phyloP scores from a whole-genome alignment of 1,140 invertebrate genomes.

The Eciton burchellii region DNA sequence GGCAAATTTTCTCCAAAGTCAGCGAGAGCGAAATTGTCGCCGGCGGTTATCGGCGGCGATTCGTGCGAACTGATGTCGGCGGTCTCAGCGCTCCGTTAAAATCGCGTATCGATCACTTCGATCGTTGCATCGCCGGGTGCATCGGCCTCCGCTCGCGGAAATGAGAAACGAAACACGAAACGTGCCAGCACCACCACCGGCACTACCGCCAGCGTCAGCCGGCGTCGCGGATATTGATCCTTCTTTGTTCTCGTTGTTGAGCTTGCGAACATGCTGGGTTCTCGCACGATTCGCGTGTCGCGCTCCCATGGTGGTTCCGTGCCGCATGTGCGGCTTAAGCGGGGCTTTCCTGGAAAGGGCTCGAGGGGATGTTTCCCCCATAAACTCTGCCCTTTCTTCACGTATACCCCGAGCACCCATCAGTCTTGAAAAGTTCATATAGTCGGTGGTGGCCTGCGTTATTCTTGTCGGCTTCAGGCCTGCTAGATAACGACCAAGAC shows the following conservation, averaged over 20 bases:
- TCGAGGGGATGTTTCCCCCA: slow-evolving; percentile 26
- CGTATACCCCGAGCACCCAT: neutral
- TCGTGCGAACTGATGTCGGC: slow-evolving; percentile 20
- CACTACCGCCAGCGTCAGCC: neutral
- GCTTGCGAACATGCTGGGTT: slow-evolving; percentile 55
- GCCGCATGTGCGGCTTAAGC: slow-evolving; percentile 8
- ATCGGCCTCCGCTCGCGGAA: slow-evolving; percentile 65
- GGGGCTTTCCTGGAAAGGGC: slow-evolving; percentile 19
- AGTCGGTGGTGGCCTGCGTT: neutral
- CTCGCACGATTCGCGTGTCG: slow-evolving; percentile 29
- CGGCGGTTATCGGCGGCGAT: slow-evolving; percentile 27
- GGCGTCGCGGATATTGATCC: slow-evolving; percentile 60
- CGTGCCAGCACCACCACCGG: slow-evolving; percentile 40
- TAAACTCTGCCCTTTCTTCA: neutral
- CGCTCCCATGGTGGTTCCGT: slow-evolving; percentile 8
- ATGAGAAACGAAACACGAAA: slow-evolving; percentile 73
- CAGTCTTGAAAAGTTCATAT: slow-evolving; percentile 27
- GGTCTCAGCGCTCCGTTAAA: slow-evolving; percentile 44
- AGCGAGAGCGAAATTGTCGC: neutral
- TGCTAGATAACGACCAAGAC: too few relatives aligned
- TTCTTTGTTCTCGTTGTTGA: slow-evolving; percentile 41
- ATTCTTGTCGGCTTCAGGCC: neutral
- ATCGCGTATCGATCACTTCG: slow-evolving; percentile 60
- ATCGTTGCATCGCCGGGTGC: slow-evolving; percentile 67
- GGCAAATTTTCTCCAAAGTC: neutral